Evolutionary conservation across 1,140 invertebrate genomes (phyloP), one percentile per base, ranked within the genome.

Genomic region (Rhopalosiphum padi): DNA sequence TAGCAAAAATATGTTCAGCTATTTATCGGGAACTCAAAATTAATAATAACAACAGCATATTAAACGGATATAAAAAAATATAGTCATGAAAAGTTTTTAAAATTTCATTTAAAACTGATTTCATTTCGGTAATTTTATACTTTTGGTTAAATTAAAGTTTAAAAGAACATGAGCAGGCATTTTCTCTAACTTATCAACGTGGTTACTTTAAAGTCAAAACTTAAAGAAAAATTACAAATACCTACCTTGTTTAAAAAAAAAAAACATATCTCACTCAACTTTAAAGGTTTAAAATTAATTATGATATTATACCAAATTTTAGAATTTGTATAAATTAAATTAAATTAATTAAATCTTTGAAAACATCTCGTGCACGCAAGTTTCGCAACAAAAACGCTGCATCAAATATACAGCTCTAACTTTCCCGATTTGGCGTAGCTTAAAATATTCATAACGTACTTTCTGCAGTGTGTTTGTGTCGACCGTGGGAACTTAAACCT

Each of bases 261-360:
- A 87, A 46, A 89, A n/a, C 2, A 25, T n/a, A 25, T 37, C 11
- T 53, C 18, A 89, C n/a, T 35, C 8, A 53, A 89, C 87, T 89
- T 89, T 89, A 37, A 86, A 53, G 46, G 21, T 53, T 51, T 89
- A 89, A 21, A 89, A 89, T 53, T 23, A 53, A 89, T 89, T 89
- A 53, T 51, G 21, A 88, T 51, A 88, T 51, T 23, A 37, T 89
- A 53, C 48, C 23, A 23, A 35, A 37, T 89, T 35, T 53, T 25
- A 30, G 48, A 51, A 22, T 23, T 51, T 9, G 46, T 46, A 51
- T 48, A 35, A 51, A 48, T 48, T 87, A 8, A n/a, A 88, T 48
- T 51, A 4, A 35, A 88, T 88, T 88, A 88, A 51, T 51, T 88
- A 35, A 51, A 35, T 51, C 30, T 8, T 87, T 30, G 43, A 87